phyloP scores from a whole-genome alignment of 1,140 invertebrate species.

The Caenorhabditis briggsae region DNA sequence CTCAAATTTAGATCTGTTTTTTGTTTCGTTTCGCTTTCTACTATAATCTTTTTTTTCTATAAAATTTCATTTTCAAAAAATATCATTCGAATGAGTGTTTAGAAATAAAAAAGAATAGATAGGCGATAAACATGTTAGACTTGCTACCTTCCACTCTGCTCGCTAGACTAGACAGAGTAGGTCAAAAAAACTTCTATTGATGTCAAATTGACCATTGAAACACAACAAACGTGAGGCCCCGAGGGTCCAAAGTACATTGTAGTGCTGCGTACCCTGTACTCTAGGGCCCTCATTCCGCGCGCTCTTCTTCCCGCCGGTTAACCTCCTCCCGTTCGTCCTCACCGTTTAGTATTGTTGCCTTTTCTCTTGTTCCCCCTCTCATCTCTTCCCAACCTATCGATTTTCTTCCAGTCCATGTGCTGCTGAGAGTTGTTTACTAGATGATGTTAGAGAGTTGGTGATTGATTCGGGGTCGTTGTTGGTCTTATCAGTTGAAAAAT shows the following conservation, averaged over 20 bases:
- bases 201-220: constrained; percentile 9
- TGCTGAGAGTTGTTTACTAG: constrained; percentile 35
- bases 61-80: too few relatives aligned
- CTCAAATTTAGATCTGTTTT: too few relatives aligned
- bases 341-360: too few relatives aligned
- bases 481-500: constrained; percentile 13
- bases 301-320: not conserved
- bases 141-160: not conserved
- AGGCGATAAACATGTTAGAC: not conserved
- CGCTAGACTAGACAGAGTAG: not conserved
- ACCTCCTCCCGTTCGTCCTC: not conserved
- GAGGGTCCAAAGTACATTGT: constrained; percentile 23
- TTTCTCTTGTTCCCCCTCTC: not conserved
- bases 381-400: not conserved
- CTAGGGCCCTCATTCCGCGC: not conserved
- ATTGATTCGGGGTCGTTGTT: constrained; percentile 14
- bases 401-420: constrained; percentile 29
- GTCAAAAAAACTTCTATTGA: not conserved
- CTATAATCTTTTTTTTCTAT: too few relatives aligned
- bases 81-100: too few relatives aligned
- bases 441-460: constrained; percentile 11
- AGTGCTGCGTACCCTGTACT: constrained; percentile 43
- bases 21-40: too few relatives aligned
- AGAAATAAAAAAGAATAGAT: not conserved
- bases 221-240: not conserved